A percentile compares a stretch with the other conserved stretches of the same genome.
These are phyloP conservation scores for Bucorvus abyssinicus DNA, from an alignment of 2,797 vertebrate genomes.

Conservation along the genomic window DNA sequence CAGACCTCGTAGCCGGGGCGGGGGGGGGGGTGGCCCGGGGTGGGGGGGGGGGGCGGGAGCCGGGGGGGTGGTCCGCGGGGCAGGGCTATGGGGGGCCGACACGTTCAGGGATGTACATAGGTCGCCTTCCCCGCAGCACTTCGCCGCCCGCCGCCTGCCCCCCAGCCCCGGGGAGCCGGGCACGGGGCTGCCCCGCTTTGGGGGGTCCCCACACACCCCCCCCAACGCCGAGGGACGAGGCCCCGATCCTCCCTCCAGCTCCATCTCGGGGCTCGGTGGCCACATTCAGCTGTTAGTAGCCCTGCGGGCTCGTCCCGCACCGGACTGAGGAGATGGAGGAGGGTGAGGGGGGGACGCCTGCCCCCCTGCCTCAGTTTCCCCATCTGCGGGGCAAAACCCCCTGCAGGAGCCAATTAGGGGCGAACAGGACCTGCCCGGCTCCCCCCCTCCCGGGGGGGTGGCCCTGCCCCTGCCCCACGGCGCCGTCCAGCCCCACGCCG, in stretches of 20 bases:
- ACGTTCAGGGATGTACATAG: conserved; percentile 50
- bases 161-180: no score
- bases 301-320: rapidly evolving
- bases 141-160: neutral
- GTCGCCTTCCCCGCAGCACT: neutral
- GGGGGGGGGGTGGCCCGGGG: neutral
- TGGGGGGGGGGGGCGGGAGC: no score
- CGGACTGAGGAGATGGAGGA: neutral
- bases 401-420: no score
- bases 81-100: neutral
- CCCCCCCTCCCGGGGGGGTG: no score
- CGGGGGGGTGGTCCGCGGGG: neutral
- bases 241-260: neutral
- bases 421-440: no score
- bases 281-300: neutral
- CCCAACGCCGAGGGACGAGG: no score
- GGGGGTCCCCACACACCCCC: no score
- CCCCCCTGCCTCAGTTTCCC: no score
- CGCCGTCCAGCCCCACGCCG: no score
- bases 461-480: no score
- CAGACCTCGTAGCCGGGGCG: conserved; percentile 72
- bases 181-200: neutral
- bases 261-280: neutral
- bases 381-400: no score
- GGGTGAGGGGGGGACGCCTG: no score